Conservation (phyloP, 1,140 invertebrate genomes). For the Samia ricini region DNA sequence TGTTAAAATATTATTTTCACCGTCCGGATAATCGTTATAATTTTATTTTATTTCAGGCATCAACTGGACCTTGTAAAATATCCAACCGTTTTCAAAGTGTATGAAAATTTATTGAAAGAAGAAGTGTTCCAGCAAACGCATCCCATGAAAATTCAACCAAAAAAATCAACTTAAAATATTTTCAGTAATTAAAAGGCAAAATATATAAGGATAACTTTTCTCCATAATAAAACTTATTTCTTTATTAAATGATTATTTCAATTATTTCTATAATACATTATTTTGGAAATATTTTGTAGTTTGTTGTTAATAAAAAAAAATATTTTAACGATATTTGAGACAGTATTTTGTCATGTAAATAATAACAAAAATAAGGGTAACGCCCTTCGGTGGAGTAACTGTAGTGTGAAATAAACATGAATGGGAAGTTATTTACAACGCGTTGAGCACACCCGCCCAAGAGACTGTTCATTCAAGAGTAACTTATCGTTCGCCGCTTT, state of each 20-base stretch:
- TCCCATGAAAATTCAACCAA: conserved; percentile 36
- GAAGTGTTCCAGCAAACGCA: conserved; percentile 48
- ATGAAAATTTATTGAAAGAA: conserved; percentile 46
- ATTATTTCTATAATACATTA: no score
- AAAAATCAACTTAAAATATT: conserved; percentile 16
- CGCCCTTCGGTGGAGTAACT: neutral
- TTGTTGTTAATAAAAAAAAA: no score
- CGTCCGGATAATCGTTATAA: no score
- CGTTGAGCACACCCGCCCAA: neutral
- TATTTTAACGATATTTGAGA: neutral
- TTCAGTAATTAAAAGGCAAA: neutral
- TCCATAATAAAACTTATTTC: neutral
- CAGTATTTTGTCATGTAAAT: no score
- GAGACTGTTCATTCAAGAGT: neutral
- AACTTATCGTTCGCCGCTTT: neutral
- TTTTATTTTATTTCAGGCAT: conserved; percentile 39
- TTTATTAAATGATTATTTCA: neutral
- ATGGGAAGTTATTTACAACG: neutral
- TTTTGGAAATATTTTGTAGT: no score
- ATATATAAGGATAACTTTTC: no score
- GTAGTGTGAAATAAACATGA: neutral
- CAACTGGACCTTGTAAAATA: conserved; percentile 50
- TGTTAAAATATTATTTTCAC: neutral
- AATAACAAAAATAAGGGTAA: no score
- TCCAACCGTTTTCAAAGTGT: conserved; percentile 51